Percentiles rank a stretch among this genome's conserved stretches.
phyloP scores from a whole-genome alignment of 1,140 invertebrate genomes.

The Drosophila carrolli region DNA sequence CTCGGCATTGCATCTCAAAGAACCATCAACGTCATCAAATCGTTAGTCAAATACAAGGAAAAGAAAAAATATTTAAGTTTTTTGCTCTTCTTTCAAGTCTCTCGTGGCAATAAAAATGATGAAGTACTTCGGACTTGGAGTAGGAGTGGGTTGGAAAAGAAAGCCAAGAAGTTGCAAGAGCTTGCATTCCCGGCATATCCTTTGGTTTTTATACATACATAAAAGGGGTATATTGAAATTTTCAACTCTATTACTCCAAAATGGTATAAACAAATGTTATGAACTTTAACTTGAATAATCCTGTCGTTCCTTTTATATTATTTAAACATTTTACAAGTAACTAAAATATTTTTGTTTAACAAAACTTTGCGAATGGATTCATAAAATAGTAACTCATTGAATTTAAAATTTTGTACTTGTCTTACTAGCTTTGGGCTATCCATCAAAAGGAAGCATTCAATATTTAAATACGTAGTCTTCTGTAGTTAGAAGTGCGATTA shows the following conservation, averaged over 20 bases:
- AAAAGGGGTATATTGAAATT: constrained; percentile 1
- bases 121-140: constrained; percentile 64
- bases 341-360: too few species aligned
- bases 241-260: too few species aligned
- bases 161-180: constrained; percentile 18
- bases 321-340: too few species aligned
- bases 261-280: too few species aligned
- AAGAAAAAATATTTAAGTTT: constrained; percentile 35
- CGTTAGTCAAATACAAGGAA: constrained; percentile 72
- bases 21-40: constrained; percentile 76
- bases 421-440: background rate
- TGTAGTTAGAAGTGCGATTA: background rate
- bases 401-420: background rate
- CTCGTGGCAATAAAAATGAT: constrained; percentile 78
- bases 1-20: constrained; percentile 61
- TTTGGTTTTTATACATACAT: constrained; percentile 13
- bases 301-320: too few species aligned
- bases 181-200: constrained; percentile 39
- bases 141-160: constrained; percentile 13
- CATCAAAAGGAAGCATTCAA: background rate
- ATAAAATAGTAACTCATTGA: too few species aligned
- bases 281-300: too few species aligned
- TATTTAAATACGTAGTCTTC: background rate
- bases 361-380: too few species aligned
- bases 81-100: constrained; percentile 38